Evolutionary conservation across 2,797 vertebrate species (phyloP), one percentile per base, ranked within the genome.

Genomic region (Catharus ustulatus): DNA sequence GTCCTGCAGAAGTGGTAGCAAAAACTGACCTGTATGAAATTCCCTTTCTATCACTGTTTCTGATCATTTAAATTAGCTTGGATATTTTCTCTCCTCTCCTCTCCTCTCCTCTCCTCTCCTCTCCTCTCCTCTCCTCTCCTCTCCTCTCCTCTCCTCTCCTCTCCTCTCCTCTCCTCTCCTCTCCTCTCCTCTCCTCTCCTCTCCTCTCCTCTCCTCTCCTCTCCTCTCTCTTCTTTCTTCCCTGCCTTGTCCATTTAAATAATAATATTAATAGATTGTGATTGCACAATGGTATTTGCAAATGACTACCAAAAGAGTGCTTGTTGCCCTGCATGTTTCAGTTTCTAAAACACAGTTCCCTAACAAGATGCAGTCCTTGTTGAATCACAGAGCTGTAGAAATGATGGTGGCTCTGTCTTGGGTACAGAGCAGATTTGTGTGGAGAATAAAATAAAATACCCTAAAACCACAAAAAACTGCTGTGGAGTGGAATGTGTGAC

Each of bases 261-360:
- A 72, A 36, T 45, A 58, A 43, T 38, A 83, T 38, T 92, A 78
- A 66, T 40, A 90, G 13, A 3, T 42, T 46, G 45, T 83, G 76
- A 40, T 76, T 83, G 57, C 42, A 85, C 27, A 94, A 74, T 69
- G 24, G 26, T 38, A 93, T 95, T 74, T 91, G 10, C 23, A 84
- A 91, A 87, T 84, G 15, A 13, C 27, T 72, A 81, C 59, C 30
- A 90, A 74, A 63, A 63, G 26, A 90, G 19, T 58, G 30, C 13
- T 46, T 81, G 42, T 76, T 95, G 32, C 8, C 38, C 84, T 83
- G 19, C 19, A 54, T 61, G 32, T 10, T 92, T 46, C 68, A 92
- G 43, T 55, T 52, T 54, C 29, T 51, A 45, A 45, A 94, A 85
- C 29, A 91, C 52, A 52, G 46, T 51, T 80, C 57, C 74, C 68